Conservation (phyloP, 2,113 vertebrate genomes). For the Mormoops blainvillei region DNA sequence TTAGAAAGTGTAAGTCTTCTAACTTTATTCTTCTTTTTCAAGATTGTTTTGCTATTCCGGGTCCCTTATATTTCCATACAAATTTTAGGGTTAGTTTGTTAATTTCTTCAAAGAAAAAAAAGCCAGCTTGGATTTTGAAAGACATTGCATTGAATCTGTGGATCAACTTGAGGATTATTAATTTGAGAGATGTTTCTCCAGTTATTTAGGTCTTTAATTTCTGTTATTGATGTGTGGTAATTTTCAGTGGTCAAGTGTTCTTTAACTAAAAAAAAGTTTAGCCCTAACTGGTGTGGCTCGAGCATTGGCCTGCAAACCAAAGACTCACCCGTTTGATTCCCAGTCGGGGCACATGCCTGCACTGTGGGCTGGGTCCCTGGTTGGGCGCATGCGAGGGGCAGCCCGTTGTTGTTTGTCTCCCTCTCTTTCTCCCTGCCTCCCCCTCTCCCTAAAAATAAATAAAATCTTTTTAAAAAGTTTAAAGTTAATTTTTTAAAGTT, state of each 20-base stretch:
- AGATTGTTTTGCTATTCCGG: background rate
- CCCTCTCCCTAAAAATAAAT: background rate
- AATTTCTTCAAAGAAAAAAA: background rate
- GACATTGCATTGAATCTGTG: background rate
- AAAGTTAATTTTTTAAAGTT: background rate
- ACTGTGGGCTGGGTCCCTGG: too few species aligned
- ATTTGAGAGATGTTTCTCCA: background rate
- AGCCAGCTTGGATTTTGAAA: background rate
- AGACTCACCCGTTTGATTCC: too few species aligned
- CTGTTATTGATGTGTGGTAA: background rate
- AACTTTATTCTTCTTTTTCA: background rate
- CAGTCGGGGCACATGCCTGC: too few species aligned
- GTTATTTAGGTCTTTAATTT: background rate
- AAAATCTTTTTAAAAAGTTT: background rate
- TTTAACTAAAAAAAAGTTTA: background rate
- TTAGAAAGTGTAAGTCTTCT: background rate
- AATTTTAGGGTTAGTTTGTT: background rate
- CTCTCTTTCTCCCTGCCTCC: too few species aligned
- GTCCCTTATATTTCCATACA: background rate
- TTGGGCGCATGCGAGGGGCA: too few species aligned
- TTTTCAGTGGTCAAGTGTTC: background rate
- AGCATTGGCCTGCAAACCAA: too few species aligned
- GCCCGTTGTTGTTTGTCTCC: too few species aligned
- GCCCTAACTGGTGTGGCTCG: too few species aligned
- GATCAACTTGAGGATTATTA: background rate